phyloP scores from a whole-genome alignment of 2,797 vertebrate genomes.

The Poecile montanus region DNA sequence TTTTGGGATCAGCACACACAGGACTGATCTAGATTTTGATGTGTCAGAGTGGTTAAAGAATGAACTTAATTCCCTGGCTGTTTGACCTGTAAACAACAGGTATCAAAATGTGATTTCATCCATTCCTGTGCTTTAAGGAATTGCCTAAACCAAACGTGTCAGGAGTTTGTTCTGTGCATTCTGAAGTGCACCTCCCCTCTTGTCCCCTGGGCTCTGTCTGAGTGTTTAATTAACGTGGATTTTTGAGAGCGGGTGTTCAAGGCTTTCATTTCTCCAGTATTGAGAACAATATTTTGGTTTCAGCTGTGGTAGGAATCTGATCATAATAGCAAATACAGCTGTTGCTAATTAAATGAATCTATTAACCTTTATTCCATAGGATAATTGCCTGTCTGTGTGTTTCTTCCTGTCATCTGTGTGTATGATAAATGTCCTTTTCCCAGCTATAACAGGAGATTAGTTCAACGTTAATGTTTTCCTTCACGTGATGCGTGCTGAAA shows the following conservation, averaged over 20 bases:
- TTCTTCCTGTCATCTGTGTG: neutral
- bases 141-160: neutral
- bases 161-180: neutral
- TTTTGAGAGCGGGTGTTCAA: neutral
- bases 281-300: conserved; percentile 2
- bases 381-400: neutral
- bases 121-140: neutral
- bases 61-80: neutral
- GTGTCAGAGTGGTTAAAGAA: fast-evolving
- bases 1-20: neutral
- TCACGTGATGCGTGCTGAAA: neutral
- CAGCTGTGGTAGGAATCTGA: neutral
- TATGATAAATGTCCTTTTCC: neutral
- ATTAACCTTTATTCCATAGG: neutral
- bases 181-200: neutral
- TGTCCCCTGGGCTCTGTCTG: neutral
- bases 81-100: neutral
- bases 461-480: neutral
- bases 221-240: neutral
- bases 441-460: neutral
- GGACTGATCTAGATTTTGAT: neutral
- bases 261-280: neutral
- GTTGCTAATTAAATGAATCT: neutral
- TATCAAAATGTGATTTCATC: neutral
- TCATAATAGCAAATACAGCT: conserved; percentile 10